Evolutionary conservation across 2,888 invertebrate genomes (phyloP), one percentile per base, ranked within the genome.

Genomic region (Adelognathus sp.): DNA sequence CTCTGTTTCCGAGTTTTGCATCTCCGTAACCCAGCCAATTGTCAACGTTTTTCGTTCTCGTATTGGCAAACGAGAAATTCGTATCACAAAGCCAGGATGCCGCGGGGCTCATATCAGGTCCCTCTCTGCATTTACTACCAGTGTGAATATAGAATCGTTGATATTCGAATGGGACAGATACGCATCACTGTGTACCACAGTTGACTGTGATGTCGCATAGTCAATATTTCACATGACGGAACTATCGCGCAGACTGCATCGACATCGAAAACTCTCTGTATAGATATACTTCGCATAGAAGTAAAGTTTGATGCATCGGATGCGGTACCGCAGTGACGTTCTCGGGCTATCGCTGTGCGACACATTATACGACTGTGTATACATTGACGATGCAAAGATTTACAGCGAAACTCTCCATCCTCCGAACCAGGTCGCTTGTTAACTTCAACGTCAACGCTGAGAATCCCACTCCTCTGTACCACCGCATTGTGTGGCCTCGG

Each of bases 321-420:
- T 70, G 58, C 44, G 36, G 36, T 16, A 29, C 9, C 52, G 24
- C 36, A 27, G 36, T 36, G 14, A 50, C 46, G 50, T 39, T 46
- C 33, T 29, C 11, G 14, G 36, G 33, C 29, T 14, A 46, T 29
- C 64, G 44, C 33, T 11, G n/a, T n/a, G 9, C 16, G 21, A 33
- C 54, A n/a, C n/a, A 41, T 31, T 50, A 5, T 50, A 39, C 52
- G 18, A 46, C 54, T 46, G n/a, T 54, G 41, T 63, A 46, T 67
- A 50, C 31, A 9, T 29, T 16, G 36, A 36, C 36, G 36, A 69
- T 69, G 36, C 75, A 56, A 70, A 63, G 56, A 63, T 76, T 76
- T 76, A 70, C 41, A 71, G 14, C 52, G 16, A n/a, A 7, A 27
- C 21, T 29, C 29, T n/a, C 29, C n/a, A 24, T 24, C 27, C 21